Evolutionary conservation across 2,113 vertebrate genomes (phyloP).

Genomic region (Carlito syrichta): DNA sequence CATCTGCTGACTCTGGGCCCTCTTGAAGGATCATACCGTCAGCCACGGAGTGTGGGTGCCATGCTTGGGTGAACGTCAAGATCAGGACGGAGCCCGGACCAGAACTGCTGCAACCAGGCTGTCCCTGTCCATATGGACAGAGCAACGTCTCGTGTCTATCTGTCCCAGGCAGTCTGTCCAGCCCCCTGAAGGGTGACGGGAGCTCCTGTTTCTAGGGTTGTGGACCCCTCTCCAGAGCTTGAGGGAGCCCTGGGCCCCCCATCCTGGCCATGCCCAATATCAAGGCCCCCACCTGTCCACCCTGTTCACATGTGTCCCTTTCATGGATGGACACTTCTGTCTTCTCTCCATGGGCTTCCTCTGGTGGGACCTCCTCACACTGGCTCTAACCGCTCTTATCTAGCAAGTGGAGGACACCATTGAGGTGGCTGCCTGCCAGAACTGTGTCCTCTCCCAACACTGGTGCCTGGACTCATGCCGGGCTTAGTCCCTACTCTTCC

Average conservation of each 20-base stretch:
- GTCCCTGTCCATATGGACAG: no score
- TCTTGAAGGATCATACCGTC: fast-evolving
- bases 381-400: background rate
- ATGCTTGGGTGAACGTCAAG: fast-evolving
- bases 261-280: background rate
- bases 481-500: no score
- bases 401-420: no score
- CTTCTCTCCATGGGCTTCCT: background rate
- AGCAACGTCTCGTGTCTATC: no score
- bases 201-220: background rate
- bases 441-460: background rate
- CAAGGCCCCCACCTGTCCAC: background rate
- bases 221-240: background rate
- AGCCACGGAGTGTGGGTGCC: background rate
- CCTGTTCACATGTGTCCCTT: no score
- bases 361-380: no score
- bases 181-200: background rate
- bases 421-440: background rate
- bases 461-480: no score
- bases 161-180: background rate
- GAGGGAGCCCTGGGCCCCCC: background rate
- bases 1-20: fast-evolving
- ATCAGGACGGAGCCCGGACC: background rate
- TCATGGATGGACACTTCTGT: background rate
- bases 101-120: no score